Base-by-base conservation (phyloP, 2,113 vertebrate species). In the Bubalus kerabau region DNA sequence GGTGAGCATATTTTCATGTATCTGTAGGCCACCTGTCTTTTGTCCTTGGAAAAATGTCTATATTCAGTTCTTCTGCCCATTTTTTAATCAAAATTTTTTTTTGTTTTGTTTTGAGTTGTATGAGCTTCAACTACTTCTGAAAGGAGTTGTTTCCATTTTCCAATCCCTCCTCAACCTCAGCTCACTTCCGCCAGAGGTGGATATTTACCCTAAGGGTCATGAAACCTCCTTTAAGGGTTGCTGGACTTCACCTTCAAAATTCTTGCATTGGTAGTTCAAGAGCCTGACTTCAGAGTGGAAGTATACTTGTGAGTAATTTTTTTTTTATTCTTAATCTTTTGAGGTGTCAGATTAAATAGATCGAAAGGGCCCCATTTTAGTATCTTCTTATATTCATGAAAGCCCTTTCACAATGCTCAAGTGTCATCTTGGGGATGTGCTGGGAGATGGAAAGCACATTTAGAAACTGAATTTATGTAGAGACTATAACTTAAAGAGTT, bases 381-480 rank as follows among this genome's bases (percentile, higher is more conserved):
- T 84, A 85, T 60, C 50, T 71, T 96, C 56, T 71, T 91, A 54
- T 2, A 36, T 46, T 84, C 19, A 52, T 88, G 15, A 84, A 94
- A 95, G 10, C 57, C 52, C 48, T 97, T 26, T 74, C 7, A 46
- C 74, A 88, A 54, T 96, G 26, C 11, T 26, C 32, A 71, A 43
- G 11, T 52, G 32, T 19, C 40, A 36, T 95, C 64, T 84, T 94
- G 30, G 23, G 21, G 14, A 5, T 84, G 6, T 95, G 4, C 16
- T 52, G 8, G 23, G 36, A 16, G 17, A 46, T 23, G 30, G n/a
- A 90, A 85, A 21, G 64, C 64, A 88, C 57, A 81, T 50, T 83
- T 95, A 93, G 92, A 92, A 80, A 83, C 48, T 86, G 26, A 95
- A 85, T 88, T 95, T 97, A 76, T 59, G 15, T 78, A 84, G 52